phyloP scores from a whole-genome alignment of 2,113 vertebrate genomes.

The Rousettus leschenaultii region DNA sequence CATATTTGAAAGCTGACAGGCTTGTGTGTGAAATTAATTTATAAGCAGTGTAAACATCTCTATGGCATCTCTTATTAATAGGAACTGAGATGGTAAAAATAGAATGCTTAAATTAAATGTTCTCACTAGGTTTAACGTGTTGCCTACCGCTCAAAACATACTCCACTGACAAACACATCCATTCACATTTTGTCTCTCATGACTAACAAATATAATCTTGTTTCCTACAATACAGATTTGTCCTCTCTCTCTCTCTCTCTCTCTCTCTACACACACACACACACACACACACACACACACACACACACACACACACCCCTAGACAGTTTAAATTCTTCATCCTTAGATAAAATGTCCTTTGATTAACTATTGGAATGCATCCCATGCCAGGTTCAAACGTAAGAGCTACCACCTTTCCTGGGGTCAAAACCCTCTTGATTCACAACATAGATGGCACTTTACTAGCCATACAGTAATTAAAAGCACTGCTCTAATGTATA shows the following conservation, averaged over 20 bases:
- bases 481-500: background rate
- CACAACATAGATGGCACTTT: background rate
- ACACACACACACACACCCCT: no score
- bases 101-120: background rate
- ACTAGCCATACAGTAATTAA: slow-evolving; percentile 25
- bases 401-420: background rate
- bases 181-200: background rate
- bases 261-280: no score
- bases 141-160: background rate
- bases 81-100: background rate
- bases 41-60: background rate
- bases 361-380: background rate
- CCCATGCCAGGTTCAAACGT: background rate
- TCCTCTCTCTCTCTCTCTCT: background rate
- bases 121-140: background rate
- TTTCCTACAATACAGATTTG: background rate
- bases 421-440: background rate
- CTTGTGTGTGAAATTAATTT: background rate
- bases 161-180: background rate
- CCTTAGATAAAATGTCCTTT: slow-evolving; percentile 19
- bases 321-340: background rate
- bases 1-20: background rate
- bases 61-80: background rate
- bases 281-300: no score
- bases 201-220: background rate